Base-by-base conservation (phyloP, 2,888 invertebrate genomes). In the Bombyx huttoni region DNA sequence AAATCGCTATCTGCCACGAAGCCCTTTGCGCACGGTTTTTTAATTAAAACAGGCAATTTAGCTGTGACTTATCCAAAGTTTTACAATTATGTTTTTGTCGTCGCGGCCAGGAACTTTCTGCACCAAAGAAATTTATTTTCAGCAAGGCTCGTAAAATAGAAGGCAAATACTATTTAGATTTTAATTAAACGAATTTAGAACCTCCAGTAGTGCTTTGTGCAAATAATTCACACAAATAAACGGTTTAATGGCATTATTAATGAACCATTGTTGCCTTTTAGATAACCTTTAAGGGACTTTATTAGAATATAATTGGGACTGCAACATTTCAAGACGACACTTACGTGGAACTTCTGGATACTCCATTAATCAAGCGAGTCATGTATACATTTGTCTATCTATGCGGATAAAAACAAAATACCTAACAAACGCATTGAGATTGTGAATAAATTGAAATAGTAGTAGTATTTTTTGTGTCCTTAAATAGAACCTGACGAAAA, bases 31-130 rank as follows among this genome's bases (percentile, higher is more conserved):
- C 74, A 72, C 69, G 72, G 66, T 73, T 81, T 79, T 82, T 83
- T 81, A 82, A 83, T 82, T 82, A 82, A 79, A 81, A 76, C 73
- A 69, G 75, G 70, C 80, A 71, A 79, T 81, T 81, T 79, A 72
- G 78, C 70, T 70, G 71, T 70, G 74, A 71, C 73, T 75, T 74
- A 70, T 64, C 65, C 65, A 67, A 73, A 79, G 73, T 76, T 78
- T 74, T 69, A 74, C 70, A 78, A 73, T 78, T 73, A 75, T 74
- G 68, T 71, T 76, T 75, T 73, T 68, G 70, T 72, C 68, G 65
- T 68, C 63, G 67, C 59, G 62, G 63, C 62, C 61, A 64, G 63
- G 61, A 68, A 67, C 61, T 71, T 68, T 67, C 59, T 58, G 61
- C 66, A 62, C 59, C 60, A 61, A 67, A 62, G 57, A 61, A 65